Evolutionary conservation across 2,113 vertebrate genomes (phyloP).

Genomic region (Halcyon senegalensis): DNA sequence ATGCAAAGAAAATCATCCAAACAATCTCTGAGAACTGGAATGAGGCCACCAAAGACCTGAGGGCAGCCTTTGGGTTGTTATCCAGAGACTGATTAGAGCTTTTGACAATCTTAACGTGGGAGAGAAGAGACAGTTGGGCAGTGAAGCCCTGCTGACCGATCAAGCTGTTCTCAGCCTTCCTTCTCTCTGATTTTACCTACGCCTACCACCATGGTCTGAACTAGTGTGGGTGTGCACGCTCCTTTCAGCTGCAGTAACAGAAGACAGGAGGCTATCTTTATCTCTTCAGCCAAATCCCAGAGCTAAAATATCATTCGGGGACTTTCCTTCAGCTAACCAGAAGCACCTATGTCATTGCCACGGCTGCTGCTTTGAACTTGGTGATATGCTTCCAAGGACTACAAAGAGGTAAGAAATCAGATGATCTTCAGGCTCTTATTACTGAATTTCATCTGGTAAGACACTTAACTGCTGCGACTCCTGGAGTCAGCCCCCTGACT

Average conservation of each 20-base stretch:
- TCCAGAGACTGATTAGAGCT: background rate
- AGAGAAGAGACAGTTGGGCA: background rate
- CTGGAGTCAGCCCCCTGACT: conserved; percentile 10
- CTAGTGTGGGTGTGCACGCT: background rate
- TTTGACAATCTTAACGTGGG: background rate
- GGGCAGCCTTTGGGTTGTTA: background rate
- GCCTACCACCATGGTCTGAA: background rate
- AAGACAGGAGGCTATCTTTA: background rate
- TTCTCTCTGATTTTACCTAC: background rate
- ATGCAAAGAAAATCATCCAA: background rate
- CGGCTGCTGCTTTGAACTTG: background rate
- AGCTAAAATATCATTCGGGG: background rate
- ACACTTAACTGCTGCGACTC: background rate
- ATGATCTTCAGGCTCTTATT: conserved; percentile 36
- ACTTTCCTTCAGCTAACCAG: background rate
- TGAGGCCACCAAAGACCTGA: background rate
- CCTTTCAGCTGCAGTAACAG: background rate
- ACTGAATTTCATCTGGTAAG: conserved; percentile 4
- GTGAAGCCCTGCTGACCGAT: background rate
- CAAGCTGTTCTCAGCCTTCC: background rate
- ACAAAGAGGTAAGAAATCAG: conserved; percentile 42
- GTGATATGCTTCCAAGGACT: background rate
- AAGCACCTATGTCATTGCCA: background rate
- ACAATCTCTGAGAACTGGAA: background rate
- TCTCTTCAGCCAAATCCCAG: background rate